Base-by-base conservation (phyloP, 1,140 invertebrate genomes). In the Harlomillsia oculata region DNA sequence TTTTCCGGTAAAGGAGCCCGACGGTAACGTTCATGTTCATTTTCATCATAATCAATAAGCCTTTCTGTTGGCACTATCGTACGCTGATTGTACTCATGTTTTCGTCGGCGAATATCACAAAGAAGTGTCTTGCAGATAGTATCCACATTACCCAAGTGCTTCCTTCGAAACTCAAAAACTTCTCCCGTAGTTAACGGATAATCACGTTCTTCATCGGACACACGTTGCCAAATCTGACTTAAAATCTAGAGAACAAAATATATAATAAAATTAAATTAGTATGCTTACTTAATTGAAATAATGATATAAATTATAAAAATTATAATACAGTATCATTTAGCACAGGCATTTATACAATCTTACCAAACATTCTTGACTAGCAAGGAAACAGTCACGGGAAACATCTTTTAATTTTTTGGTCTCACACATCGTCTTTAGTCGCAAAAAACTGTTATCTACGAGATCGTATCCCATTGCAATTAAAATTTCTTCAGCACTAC, bases 301-400 rank as follows among this genome's bases (percentile, higher is more conserved):
- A 37, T 39, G 16, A 52, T 11, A 52, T 9, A 23, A 30, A 30
- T 16, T 30, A 18, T 5, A 2, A 9, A 48, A 48, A 48, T 4
- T 6, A 2, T 1, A 43, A 3, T 16, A 26, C 21, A 48, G 14
- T 29, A 48, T 20, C 6, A 28, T 29, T 14, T 18, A 20, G 21
- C 5, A 2, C 2, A 11, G 18, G 21, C 9, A 44, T 26, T 13
- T 23, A 8, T 40, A 23, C 50, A 50, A 51, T 67, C 52, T 64
- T 72, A 86, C 83, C 77, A 89, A 83, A 68, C 87, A 90, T 73
- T 92, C 89, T 34, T 87, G 86, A 71, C 86, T 85, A 20, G 89
- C 89, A n/a, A 89, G 80, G 56, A 90, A 78, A 3, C 86, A 85
- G 72, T 93, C 87, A 40, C 84, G 74, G 5, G 85, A 86, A 1